Base-by-base conservation (phyloP, 2,888 invertebrate genomes). In the Chrysomela aeneicollis region DNA sequence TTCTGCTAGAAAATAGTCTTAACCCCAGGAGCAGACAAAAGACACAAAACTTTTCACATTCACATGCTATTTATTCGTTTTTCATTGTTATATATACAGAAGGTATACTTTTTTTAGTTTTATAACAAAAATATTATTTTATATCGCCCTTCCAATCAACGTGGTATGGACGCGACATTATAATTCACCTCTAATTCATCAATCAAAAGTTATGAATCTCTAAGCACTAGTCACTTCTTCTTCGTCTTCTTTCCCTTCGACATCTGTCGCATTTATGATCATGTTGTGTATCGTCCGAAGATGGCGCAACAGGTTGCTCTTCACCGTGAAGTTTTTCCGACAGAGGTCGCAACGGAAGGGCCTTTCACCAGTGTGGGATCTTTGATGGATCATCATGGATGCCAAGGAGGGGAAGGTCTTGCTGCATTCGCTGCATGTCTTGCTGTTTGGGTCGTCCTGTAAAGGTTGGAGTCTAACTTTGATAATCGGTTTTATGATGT, bases 251-350 rank as follows among this genome's bases (percentile, higher is more conserved):
- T 59, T 57, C 9, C 47, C 62, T 9, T 67, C 66, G 5, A 83
- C 75, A 21, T 82, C 84, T 22, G 80, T 78, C 1, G 83, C 78
- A 71, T 78, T 81, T 63, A 87, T 84, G 66, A 89, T 85, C 81
- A 89, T 89, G 81, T 91, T 90, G 83, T 92, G 92, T 68, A 92
- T 81, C 32, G 92, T 91, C 80, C 92, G 86, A 79, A 92, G 82
- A 79, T 92, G 92, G 70, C 92, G 87, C 69, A 92, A 80, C 68
- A 92, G 82, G 82, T 92, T 92, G 67, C 91, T 92, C 79, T 92
- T 92, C 69, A 92, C 92, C 82, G 91, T 92, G 83, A 92, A 92
- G 1, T 90, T 91, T 79, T 92, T 92, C 83, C 88, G 89, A 84
- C 92, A 92, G 54, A 88, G 86, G 17, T 89, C 89, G 83, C 92